A percentile compares a stretch with the other conserved stretches of the same genome.
phyloP scores from a whole-genome alignment of 2,888 invertebrate genomes.

The Idaea dimidiata region DNA sequence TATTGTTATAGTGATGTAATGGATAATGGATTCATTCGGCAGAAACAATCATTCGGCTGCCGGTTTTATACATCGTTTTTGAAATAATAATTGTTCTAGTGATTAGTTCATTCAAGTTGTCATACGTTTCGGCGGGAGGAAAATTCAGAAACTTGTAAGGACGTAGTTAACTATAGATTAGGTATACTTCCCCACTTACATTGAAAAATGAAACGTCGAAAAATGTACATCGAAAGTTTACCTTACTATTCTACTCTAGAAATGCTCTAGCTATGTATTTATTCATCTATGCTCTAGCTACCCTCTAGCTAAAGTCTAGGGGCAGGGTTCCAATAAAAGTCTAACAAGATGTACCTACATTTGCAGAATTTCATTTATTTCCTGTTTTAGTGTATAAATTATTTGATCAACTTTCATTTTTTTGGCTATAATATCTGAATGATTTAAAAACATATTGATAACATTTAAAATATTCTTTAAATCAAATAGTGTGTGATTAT shows the following conservation, averaged over 20 bases:
- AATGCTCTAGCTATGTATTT: too few relatives aligned
- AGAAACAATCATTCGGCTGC: not conserved
- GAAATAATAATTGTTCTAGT: not conserved
- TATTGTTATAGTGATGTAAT: not conserved
- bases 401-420: slow-evolving; percentile 4
- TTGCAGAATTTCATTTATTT: not conserved
- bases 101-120: not conserved
- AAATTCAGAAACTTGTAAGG: too few relatives aligned
- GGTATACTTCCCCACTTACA: too few relatives aligned
- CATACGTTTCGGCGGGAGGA: not conserved
- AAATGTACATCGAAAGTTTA: too few relatives aligned
- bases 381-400: not conserved
- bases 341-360: not conserved
- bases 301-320: too few relatives aligned
- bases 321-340: not conserved
- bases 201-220: too few relatives aligned
- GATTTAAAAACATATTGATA: slow-evolving; percentile 12
- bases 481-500: slow-evolving; percentile 65
- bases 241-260: too few relatives aligned
- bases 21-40: not conserved
- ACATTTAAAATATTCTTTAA: slow-evolving; percentile 40
- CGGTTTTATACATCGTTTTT: not conserved
- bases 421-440: slow-evolving; percentile 14
- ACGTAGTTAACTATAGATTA: too few relatives aligned
- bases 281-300: too few relatives aligned